Base-by-base conservation (phyloP, 2,797 vertebrate species). In the Thaleichthys pacificus region DNA sequence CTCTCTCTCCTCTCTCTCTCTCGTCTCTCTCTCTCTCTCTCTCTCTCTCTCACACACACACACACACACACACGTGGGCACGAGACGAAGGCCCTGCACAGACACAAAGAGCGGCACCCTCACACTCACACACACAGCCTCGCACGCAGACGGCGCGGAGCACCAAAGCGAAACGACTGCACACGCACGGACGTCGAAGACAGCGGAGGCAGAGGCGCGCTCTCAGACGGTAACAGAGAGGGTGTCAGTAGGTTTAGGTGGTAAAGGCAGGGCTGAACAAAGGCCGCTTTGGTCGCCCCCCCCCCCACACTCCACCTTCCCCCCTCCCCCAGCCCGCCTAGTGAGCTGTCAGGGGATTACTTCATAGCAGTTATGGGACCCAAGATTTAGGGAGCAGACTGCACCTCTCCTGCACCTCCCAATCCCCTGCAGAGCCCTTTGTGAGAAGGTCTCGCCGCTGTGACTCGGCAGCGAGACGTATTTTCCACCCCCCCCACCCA, bases 301-400 rank as follows among this genome's bases (percentile, higher is more conserved):
- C 5, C 62, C 70, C 32, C 30, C 7, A 14, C 26, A 66, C 47
- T 22, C 4, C 19, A 38, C 11, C 17, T 24, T 63, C 42, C 22
- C 26, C 74, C 81, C 76, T 80, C 73, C 70, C 77, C 81, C 60
- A 11, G 62, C 71, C 75, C 61, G 65, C 62, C 83, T 73, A 84
- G 83, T 71, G 62, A 80, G 80, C 76, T 82, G 81, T 84, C 76
- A 78, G 76, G 79, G 85, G 86, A 87, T 91, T 90, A 86, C 88
- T 89, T 85, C 84, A 88, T 82, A 78, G 83, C 61, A 65, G 87
- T 80, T 84, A 85, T 32, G 35, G 69, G 79, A 81, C 0, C 35
- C 60, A 77, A 85, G 86, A 84, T 83, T 89, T 78, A 83, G 68
- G 78, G 75, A 82, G 77, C 83, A 82, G 79, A 84, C 76, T 72